phyloP scores from a whole-genome alignment of 2,888 invertebrate genomes.

The Holacanthella duospinosa region DNA sequence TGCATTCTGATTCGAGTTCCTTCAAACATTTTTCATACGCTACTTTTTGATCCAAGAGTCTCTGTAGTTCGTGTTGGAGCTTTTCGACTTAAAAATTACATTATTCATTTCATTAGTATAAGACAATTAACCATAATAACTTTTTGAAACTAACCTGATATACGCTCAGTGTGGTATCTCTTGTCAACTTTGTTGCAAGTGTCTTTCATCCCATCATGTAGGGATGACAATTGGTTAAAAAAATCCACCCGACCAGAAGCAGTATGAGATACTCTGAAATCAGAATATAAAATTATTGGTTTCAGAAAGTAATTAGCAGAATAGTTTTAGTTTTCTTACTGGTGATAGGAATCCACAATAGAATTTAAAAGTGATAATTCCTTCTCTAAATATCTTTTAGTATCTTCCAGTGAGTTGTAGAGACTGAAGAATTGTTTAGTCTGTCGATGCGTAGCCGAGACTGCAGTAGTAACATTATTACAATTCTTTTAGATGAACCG shows the following conservation, averaged over 20 bases:
- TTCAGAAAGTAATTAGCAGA: no score
- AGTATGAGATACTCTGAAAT: constrained; percentile 21
- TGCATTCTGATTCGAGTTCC: constrained; percentile 30
- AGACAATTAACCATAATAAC: not conserved
- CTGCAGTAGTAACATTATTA: constrained; percentile 50
- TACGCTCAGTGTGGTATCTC: constrained; percentile 24
- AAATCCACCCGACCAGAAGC: constrained; percentile 32
- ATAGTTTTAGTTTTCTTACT: no score
- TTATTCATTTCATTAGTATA: not conserved
- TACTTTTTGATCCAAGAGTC: constrained; percentile 30
- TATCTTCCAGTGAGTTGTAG: constrained; percentile 89
- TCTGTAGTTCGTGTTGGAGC: constrained; percentile 30
- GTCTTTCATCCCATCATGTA: constrained; percentile 33
- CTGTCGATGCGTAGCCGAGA: constrained; percentile 88
- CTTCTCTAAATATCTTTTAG: constrained; percentile 82
- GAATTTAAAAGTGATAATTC: constrained; percentile 80
- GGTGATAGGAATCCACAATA: constrained; percentile 75
- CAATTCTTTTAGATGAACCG: constrained; percentile 5
- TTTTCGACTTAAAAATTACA: constrained; percentile 24
- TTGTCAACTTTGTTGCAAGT: constrained; percentile 32
- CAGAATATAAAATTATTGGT: constrained; percentile 9
- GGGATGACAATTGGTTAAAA: constrained; percentile 26
- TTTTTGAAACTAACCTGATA: constrained; percentile 22
- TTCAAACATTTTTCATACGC: constrained; percentile 31
- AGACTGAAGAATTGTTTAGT: constrained; percentile 95